Evolutionary conservation across 2,797 vertebrate genomes (phyloP), one percentile per base, ranked within the genome.

Genomic region (Macrochelys suwanniensis): DNA sequence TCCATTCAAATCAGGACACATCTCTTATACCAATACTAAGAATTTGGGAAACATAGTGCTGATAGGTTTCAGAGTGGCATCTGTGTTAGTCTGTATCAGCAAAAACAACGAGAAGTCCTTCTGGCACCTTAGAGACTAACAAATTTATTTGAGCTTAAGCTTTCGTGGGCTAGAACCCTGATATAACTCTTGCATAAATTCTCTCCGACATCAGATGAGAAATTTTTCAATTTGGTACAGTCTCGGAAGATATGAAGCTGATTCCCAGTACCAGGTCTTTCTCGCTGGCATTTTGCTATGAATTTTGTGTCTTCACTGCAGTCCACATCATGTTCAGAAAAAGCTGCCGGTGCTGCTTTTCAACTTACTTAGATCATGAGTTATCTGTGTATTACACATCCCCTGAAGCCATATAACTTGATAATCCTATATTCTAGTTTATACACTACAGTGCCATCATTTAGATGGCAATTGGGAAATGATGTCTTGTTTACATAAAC

Each of bases 251-350:
- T 12, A 5, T 1, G 31, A 23, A 5, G 6, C 3, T 65, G 45
- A 1, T 12, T 86, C 47, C 31, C 28, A 11, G 13, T 0, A 12
- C 16, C 1, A 0, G 8, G 12, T 65, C 0, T 0, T 1, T 47
- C 17, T 53, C 50, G 85, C 12, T 28, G 85, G 23, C 11, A 8
- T 49, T 5, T 80, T 37, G 45, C 91, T 85, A n/a, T 76, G 50
- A 87, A 9, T 16, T 5, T 13, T 85, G 56, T 6, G 15, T n/a
- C 90, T 89, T 82, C 17, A 12, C 0, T 37, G 33, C 33, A 10
- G n/a, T 68, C 31, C 33, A 42, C 2, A 25, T 0, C 6, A 74
- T 84, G 26, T 33, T 88, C 11, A 65, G n/a, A 54, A 65, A 37
- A 5, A 37, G 1, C 1, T 88, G 77, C 5, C 4, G 28, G 21